Evolutionary conservation across 2,888 invertebrate species (phyloP), one percentile per base, ranked within the genome.

Genomic region (Ceramica pisi): DNA sequence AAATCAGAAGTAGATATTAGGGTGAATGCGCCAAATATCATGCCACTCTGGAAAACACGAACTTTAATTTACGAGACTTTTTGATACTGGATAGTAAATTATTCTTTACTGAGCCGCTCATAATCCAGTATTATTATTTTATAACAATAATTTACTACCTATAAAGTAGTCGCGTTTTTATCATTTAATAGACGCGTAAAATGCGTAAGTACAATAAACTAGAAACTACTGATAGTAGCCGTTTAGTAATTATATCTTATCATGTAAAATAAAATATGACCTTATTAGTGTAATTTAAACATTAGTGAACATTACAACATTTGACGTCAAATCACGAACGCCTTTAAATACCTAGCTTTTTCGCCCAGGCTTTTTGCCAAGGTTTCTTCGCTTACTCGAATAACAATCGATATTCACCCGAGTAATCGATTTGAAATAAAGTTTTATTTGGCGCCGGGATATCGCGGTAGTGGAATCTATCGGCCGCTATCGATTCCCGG

Each of bases 401-500:
- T 72, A 74, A 81, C 71, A 83, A 83, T 79, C 74, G 65, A 76
- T 83, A 79, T 70, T 75, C 48, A 57, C 56, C 51, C 67, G 67
- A 79, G 73, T 74, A 82, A 77, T 81, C 75, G 81, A 80, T 82
- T 82, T 57, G 59, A 78, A 79, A 84, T 82, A 80, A 78, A 73
- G 76, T 84, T 84, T 82, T 81, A 83, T 84, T 85, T 74, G 82
- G 81, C 84, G 81, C 77, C 77, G 67, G 63, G 67, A 75, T 86
- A 86, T 86, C 82, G 75, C 69, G 57, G 66, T 53, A 56, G 65
- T 71, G 67, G 75, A 75, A 81, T 84, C 84, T 80, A 77, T 81
- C 65, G 67, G 51, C 65, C 68, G 70, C 77, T 87, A 89, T 89
- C 89, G 71, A 76, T 68, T 62, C 69, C 78, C 71, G 86, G 85